Base-by-base conservation (phyloP, 2,888 invertebrate genomes). In the Clanis bilineata region DNA sequence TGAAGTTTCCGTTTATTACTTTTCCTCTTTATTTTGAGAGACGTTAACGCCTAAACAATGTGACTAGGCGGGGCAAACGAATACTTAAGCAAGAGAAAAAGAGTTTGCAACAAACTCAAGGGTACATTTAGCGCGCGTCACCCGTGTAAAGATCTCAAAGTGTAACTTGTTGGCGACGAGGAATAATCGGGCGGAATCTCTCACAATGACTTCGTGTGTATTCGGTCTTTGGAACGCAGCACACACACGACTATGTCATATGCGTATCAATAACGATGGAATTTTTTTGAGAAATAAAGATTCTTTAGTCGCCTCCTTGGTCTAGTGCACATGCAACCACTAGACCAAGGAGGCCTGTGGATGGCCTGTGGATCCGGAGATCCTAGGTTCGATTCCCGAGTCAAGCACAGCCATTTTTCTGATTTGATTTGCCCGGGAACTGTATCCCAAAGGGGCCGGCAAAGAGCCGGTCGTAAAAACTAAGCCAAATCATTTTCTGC, bases 1-100 rank as follows among this genome's bases (percentile, higher is more conserved):
- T 15, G 3, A 47, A 9, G n/a, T 47, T 15, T 7, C 5, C 9
- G 28, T 41, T 18, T 47, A 47, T 25, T 2, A 22, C 21, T 44
- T 28, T 47, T 47, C 15, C 10, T 47, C 7, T 25, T 47, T 9
- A 2, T 25, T n/a, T 28, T 15, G 5, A 23, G n/a, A n/a, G 12
- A 47, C 3, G 3, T 9, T 25, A 28, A 47, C n/a, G 47, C 25
- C 47, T 59, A 62, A 58, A 58, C 23, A 57, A 64, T 65, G 63
- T 69, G 63, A 68, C 62, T 58, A 58, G 62, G 56, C 25, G 43
- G 51, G 18, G 57, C 36, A 57, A 36, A 36, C 51, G 58, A 47
- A 55, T 64, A 58, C 62, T 60, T 62, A 59, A 57, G 15, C 38
- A 39, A 44, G 44, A 47, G 39, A 59, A 65, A 63, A 63, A 62